A percentile compares a stretch with the other conserved stretches of the same genome.
These are phyloP conservation scores for Mobula birostris DNA, from an alignment of 2,113 vertebrate genomes.

Conservation along the genomic window DNA sequence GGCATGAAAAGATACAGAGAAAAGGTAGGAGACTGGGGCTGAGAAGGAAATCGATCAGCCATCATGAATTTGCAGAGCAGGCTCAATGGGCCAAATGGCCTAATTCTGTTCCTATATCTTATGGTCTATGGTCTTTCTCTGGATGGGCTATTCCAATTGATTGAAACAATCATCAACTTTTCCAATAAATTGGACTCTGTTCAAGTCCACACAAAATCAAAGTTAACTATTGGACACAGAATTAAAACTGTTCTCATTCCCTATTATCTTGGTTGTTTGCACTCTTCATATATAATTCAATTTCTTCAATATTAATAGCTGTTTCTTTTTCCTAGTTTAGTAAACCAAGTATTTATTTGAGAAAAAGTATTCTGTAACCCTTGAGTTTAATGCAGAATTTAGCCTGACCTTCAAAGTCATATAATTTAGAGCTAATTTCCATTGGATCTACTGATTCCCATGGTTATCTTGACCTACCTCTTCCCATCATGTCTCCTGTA, in stretches of 20 bases:
- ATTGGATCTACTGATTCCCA: too few species aligned
- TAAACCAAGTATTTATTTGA: neutral
- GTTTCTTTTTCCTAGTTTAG: neutral
- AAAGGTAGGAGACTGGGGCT: too few species aligned
- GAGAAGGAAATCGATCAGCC: too few species aligned
- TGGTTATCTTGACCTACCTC: too few species aligned
- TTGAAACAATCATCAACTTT: neutral
- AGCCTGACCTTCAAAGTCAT: neutral
- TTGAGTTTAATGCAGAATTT: neutral
- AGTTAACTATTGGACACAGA: neutral
- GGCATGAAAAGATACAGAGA: too few species aligned
- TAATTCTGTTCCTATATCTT: too few species aligned
- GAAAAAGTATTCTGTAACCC: neutral
- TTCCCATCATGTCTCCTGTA: too few species aligned
- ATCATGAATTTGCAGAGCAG: too few species aligned
- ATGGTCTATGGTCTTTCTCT: too few species aligned
- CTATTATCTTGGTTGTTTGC: neutral
- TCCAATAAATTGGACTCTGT: neutral
- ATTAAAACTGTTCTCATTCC: neutral
- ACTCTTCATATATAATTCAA: neutral
- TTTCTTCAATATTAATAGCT: neutral
- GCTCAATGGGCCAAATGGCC: too few species aligned
- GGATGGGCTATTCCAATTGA: neutral
- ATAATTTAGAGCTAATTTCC: neutral
- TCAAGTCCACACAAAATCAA: neutral